phyloP scores from a whole-genome alignment of 2,888 invertebrate genomes.

The Hipparchia semele region DNA sequence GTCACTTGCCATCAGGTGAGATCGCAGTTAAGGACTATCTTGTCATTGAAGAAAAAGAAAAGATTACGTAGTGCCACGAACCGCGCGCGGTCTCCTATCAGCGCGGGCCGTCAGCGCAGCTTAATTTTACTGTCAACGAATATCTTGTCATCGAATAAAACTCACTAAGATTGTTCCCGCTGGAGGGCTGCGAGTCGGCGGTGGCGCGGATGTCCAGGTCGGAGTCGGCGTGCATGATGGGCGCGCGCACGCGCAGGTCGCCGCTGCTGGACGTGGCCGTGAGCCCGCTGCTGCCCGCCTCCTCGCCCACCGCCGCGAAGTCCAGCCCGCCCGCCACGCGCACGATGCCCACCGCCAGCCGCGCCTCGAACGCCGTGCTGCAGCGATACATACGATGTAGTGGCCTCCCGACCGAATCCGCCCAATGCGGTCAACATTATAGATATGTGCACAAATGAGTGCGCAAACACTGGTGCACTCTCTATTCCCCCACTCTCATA shows the following conservation, averaged over 20 bases:
- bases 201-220: slow-evolving; percentile 84
- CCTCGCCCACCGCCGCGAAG: slow-evolving; percentile 82
- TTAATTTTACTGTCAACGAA: too few relatives aligned
- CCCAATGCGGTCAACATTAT: too few relatives aligned
- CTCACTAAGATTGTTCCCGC: slow-evolving; percentile 64
- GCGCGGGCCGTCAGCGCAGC: too few relatives aligned
- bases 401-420: too few relatives aligned
- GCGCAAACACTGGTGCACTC: too few relatives aligned
- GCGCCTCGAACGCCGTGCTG: slow-evolving; percentile 96
- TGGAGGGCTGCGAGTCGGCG: slow-evolving; percentile 55
- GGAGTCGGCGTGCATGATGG: slow-evolving; percentile 88
- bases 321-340: slow-evolving; percentile 94
- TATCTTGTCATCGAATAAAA: slow-evolving; percentile 12
- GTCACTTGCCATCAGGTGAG: too few relatives aligned
- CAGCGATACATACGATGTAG: neutral
- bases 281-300: slow-evolving; percentile 59
- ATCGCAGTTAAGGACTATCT: too few relatives aligned
- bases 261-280: slow-evolving; percentile 70
- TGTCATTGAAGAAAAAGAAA: too few relatives aligned
- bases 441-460: too few relatives aligned
- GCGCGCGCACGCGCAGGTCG: slow-evolving; percentile 69
- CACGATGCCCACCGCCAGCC: slow-evolving; percentile 94
- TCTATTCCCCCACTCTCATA: too few relatives aligned
- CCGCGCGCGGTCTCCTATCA: too few relatives aligned
- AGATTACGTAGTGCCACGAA: too few relatives aligned